phyloP scores from a whole-genome alignment of 2,888 invertebrate species.

The Himalopsyche anomala region DNA sequence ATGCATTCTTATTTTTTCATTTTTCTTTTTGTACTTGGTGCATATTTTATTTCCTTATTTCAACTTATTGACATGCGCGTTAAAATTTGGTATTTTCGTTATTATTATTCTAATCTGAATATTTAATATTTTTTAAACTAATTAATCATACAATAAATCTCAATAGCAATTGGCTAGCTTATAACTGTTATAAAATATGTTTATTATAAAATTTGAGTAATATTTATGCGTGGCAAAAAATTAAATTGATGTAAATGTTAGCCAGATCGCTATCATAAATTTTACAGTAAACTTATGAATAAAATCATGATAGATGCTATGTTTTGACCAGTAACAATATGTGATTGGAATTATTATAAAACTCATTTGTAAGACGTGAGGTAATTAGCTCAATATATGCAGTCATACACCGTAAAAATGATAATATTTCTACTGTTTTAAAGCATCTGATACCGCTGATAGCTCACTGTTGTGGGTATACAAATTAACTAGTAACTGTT shows the following conservation, averaged over 20 bases:
- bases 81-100: no score
- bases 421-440: slow-evolving; percentile 2
- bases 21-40: no score
- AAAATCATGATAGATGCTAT: neutral
- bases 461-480: neutral
- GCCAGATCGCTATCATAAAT: neutral
- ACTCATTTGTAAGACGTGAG: neutral
- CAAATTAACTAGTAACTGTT: neutral
- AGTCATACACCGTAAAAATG: neutral
- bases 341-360: neutral
- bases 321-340: slow-evolving; percentile 9
- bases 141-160: no score
- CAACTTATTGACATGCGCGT: no score
- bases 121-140: no score
- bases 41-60: no score
- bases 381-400: neutral
- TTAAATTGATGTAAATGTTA: neutral
- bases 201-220: no score
- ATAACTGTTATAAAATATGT: no score
- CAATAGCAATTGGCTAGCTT: no score
- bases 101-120: no score
- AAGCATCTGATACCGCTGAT: neutral
- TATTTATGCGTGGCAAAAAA: neutral
- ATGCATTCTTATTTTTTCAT: no score
- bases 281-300: slow-evolving; percentile 19